These are phyloP conservation scores for Lampropteryx suffumata DNA, from an alignment of 2,888 invertebrate species.

Conservation along the genomic window DNA sequence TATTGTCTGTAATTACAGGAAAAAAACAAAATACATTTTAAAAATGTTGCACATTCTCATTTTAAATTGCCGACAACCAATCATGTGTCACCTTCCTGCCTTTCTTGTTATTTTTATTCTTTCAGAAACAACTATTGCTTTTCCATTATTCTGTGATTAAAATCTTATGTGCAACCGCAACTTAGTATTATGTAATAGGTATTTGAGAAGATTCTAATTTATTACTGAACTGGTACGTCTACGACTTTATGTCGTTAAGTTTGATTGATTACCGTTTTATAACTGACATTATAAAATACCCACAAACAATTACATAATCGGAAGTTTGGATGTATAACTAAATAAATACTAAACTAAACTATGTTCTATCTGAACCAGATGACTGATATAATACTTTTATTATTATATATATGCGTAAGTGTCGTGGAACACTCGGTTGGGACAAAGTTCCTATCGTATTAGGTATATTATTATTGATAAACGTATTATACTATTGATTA, in stretches of 20 bases:
- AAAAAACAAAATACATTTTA: too few relatives aligned
- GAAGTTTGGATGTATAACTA: too few relatives aligned
- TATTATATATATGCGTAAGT: too few relatives aligned
- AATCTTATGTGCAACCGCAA: conserved; percentile 16
- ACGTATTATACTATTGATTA: too few relatives aligned
- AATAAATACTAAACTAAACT: too few relatives aligned
- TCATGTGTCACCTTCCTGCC: conserved; percentile 16
- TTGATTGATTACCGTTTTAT: conserved; percentile 13
- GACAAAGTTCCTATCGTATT: too few relatives aligned
- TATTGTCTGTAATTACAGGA: too few relatives aligned
- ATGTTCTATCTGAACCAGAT: too few relatives aligned
- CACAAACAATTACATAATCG: too few relatives aligned
- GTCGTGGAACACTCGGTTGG: too few relatives aligned
- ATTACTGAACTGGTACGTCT: conserved; percentile 3
- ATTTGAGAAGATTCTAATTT: conserved; percentile 16
- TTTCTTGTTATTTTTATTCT: conserved; percentile 14
- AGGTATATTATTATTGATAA: too few relatives aligned
- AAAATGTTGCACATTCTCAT: conserved; percentile 15
- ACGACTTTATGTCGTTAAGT: conserved; percentile 8
- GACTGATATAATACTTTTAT: too few relatives aligned
- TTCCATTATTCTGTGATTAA: conserved; percentile 19
- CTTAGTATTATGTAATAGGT: conserved; percentile 24
- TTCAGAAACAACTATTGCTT: conserved; percentile 20
- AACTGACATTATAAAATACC: neutral
- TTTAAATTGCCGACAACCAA: conserved; percentile 22